A percentile compares a stretch with the other conserved stretches of the same genome.
Conservation (phyloP, 2,113 vertebrate species). For the Acrocephalus kingi region DNA sequence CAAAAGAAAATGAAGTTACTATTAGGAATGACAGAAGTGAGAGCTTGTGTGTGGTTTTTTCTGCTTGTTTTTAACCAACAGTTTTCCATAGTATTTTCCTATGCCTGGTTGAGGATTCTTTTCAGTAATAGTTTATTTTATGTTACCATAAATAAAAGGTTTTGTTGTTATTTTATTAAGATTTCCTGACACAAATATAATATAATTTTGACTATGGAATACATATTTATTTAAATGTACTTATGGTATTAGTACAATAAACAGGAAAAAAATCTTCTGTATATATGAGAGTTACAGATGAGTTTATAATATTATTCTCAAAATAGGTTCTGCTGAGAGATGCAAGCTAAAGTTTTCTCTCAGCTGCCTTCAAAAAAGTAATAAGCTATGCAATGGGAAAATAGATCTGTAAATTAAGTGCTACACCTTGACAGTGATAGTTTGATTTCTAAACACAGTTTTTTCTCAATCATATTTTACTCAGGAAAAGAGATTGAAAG, state of each 20-base stretch:
- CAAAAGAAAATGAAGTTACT: neutral
- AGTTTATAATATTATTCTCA: neutral
- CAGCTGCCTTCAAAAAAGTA: neutral
- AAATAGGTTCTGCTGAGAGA: neutral
- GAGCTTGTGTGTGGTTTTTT: neutral
- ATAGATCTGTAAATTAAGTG: neutral
- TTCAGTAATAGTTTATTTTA: neutral
- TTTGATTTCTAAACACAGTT: neutral
- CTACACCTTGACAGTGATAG: neutral
- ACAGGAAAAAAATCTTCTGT: neutral
- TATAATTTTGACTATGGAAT: neutral
- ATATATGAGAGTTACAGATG: neutral
- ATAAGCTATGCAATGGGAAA: neutral
- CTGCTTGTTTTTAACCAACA: neutral
- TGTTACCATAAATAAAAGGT: neutral
- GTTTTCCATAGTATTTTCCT: neutral
- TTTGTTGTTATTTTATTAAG: neutral
- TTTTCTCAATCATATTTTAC: neutral
- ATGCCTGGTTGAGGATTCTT: neutral
- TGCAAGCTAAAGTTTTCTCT: neutral
- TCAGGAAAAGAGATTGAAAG: neutral
- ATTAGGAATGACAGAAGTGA: neutral
- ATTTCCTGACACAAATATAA: neutral
- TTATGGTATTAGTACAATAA: neutral
- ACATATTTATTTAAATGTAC: neutral